Evolutionary conservation across 2,797 vertebrate genomes (phyloP).

Genomic region (Manis javanica): DNA sequence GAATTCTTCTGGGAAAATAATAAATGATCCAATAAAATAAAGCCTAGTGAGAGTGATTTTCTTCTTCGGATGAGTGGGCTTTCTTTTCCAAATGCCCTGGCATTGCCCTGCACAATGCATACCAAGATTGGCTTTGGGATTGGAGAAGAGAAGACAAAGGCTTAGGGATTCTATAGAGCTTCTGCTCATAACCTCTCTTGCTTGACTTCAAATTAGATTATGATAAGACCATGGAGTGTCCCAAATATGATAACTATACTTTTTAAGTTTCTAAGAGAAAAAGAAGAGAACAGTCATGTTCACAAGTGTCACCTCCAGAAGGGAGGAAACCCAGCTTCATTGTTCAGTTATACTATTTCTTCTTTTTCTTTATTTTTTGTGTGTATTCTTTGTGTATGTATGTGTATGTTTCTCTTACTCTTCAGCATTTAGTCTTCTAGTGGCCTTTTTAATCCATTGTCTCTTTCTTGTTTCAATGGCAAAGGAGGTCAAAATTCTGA

Average conservation of each 20-base stretch:
- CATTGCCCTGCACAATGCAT: background rate
- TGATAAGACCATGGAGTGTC: background rate
- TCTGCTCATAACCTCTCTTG: background rate
- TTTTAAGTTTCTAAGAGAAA: background rate
- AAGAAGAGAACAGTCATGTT: background rate
- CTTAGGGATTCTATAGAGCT: background rate
- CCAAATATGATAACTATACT: background rate
- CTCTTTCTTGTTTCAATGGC: background rate
- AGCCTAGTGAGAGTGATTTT: background rate
- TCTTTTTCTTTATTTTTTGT: background rate
- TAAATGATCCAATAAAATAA: conserved; percentile 1
- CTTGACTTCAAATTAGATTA: background rate
- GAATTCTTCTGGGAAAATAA: background rate
- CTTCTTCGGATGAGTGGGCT: background rate
- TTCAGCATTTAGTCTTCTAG: background rate
- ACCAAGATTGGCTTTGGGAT: background rate
- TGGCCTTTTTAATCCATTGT: background rate
- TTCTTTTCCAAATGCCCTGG: background rate
- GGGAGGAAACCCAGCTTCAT: background rate
- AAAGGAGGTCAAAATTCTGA: background rate
- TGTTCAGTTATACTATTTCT: background rate
- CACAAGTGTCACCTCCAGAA: background rate
- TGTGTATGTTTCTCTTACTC: background rate
- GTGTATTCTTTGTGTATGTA: too few species aligned
- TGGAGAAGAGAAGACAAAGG: background rate